These are phyloP conservation scores for Grallaria varia DNA, from an alignment of 2,113 vertebrate genomes.

Conservation along the genomic window DNA sequence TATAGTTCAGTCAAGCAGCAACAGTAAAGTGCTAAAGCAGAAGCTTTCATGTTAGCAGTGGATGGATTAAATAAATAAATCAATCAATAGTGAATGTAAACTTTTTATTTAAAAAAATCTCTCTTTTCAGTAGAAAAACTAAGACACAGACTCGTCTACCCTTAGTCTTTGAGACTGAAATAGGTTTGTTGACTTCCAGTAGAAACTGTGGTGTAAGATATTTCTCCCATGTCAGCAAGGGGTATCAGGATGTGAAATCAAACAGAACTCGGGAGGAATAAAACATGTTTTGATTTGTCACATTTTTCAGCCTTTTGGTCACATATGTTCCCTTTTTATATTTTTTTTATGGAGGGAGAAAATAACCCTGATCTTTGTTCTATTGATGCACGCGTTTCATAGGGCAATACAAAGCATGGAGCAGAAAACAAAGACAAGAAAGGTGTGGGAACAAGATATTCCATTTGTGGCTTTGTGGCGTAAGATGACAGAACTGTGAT, in stretches of 20 bases:
- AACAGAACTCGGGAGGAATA: neutral
- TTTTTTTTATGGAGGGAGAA: neutral
- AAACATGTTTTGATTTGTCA: neutral
- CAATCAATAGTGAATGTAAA: slow-evolving; percentile 48
- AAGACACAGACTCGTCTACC: neutral
- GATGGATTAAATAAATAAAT: slow-evolving; percentile 57
- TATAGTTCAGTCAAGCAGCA: slow-evolving; percentile 42
- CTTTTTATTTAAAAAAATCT: neutral
- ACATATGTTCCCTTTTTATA: neutral
- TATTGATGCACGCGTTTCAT: neutral
- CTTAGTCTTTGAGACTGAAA: neutral
- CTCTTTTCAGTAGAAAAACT: neutral
- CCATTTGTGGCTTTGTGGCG: neutral
- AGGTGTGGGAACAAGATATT: neutral
- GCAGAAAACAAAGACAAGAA: neutral
- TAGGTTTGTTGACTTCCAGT: neutral
- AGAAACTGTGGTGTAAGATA: neutral
- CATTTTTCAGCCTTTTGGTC: neutral
- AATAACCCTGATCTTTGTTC: neutral
- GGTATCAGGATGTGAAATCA: neutral
- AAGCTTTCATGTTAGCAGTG: slow-evolving; percentile 24
- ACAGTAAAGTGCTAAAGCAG: slow-evolving; percentile 53
- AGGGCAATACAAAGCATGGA: neutral
- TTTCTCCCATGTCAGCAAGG: neutral
- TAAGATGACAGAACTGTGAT: neutral